Evolutionary conservation across 1,140 invertebrate genomes (phyloP), one percentile per base, ranked within the genome.

Genomic region (Araneus ventricosus): DNA sequence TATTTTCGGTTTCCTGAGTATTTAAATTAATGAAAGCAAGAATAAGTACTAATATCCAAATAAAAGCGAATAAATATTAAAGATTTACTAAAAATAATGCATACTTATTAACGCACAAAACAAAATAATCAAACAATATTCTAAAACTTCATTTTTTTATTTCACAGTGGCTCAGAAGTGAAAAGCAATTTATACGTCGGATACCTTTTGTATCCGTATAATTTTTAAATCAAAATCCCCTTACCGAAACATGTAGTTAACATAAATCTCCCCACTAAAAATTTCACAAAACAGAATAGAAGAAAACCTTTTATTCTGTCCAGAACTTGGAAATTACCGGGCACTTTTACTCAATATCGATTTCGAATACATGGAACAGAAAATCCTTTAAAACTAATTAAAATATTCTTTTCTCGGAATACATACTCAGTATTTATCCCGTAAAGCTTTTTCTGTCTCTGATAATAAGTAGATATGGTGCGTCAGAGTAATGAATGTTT

Each of bases 371-470:
- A 34, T 75, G 17, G 17, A 75, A 75, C 30, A 75, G 67, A 75
- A 75, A 75, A 37, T 75, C 67, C 67, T 37, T 75, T 75, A 75
- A 75, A 75, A 75, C 67, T 75, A 75, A 75, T 75, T 75, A 34
- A 75, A 75, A 75, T 75, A 75, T 37, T 75, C 67, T 75, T 34
- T 75, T 34, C 67, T 75, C 0, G 10, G 10, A 34, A 34, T 75
- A 75, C 67, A 20, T 22, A 20, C 30, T 5, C 34, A 75, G 67
- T 37, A 75, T 75, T 75, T 75, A 75, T 30, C 30, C 67, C 17
- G 67, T 20, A 37, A 75, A 75, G 67, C 67, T 75, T 75, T 75
- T 75, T 75, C 67, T 75, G 17, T 75, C 27, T 37, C 67, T 75
- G 27, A 34, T 75, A 75, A 75, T 75, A 75, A 75, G 67, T 75